Conservation (phyloP, 2,888 invertebrate genomes). For the Drosophila melanosoma region DNA sequence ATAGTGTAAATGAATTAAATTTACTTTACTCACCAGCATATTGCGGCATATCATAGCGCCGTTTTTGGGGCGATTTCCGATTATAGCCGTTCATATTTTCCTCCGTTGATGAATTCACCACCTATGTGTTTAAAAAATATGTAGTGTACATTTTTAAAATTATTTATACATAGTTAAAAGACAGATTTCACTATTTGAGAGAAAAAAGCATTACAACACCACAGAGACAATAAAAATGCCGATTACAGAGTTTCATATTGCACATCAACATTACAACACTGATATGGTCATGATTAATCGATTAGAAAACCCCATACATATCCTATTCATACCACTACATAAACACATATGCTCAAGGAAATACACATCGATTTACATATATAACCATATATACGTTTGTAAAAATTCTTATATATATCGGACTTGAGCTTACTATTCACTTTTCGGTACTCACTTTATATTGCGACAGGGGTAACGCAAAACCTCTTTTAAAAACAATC, state of each 20-base stretch:
- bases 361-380: slow-evolving; percentile 6
- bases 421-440: background rate
- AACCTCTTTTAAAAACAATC: slow-evolving; percentile 1
- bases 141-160: background rate
- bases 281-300: background rate
- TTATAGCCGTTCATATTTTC: slow-evolving; percentile 84
- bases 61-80: slow-evolving; percentile 82
- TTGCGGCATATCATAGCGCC: slow-evolving; percentile 84
- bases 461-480: slow-evolving; percentile 1
- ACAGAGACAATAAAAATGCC: slow-evolving; percentile 35
- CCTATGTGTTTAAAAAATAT: slow-evolving; percentile 51
- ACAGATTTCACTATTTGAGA: slow-evolving; percentile 3
- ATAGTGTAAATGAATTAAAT: background rate
- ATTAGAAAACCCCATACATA: background rate
- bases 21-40: slow-evolving; percentile 76
- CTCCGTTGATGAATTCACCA: slow-evolving; percentile 72
- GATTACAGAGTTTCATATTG: slow-evolving; percentile 18
- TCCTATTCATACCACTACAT: background rate
- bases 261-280: slow-evolving; percentile 15
- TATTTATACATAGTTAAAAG: background rate
- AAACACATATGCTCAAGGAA: background rate
- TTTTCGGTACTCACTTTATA: slow-evolving; percentile 34
- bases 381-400: background rate
- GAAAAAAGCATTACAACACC: slow-evolving; percentile 44
- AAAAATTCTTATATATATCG: background rate